phyloP scores from a whole-genome alignment of 2,113 vertebrate species.

The Tetrax tetrax region DNA sequence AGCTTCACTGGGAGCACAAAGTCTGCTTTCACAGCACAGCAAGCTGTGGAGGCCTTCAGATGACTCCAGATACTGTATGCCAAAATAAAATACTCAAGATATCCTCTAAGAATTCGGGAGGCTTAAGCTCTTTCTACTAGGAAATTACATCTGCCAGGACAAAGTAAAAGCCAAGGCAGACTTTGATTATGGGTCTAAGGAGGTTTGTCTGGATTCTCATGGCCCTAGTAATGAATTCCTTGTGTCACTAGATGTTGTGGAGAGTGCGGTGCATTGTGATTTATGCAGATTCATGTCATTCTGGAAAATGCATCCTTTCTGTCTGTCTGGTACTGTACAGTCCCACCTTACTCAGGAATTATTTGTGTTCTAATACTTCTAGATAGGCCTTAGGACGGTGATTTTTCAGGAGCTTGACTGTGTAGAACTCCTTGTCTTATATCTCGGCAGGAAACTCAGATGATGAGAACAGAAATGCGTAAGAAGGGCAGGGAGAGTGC shows the following conservation, averaged over 20 bases:
- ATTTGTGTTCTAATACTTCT: neutral
- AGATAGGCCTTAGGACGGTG: neutral
- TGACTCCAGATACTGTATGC: neutral
- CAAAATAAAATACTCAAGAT: neutral
- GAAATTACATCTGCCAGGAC: neutral
- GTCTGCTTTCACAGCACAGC: neutral
- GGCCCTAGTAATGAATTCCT: neutral
- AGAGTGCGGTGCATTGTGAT: neutral
- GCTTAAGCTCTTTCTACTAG: neutral
- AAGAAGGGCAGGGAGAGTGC: neutral
- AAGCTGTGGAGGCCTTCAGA: neutral
- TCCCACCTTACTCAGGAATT: neutral
- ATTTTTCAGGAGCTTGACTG: neutral
- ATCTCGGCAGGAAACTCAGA: neutral
- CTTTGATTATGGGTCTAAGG: neutral
- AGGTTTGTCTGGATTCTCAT: neutral
- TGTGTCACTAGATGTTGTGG: neutral
- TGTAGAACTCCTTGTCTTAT: neutral
- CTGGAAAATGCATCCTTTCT: neutral
- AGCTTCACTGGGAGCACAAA: neutral
- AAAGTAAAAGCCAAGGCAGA: neutral
- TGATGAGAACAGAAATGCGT: neutral
- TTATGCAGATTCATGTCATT: neutral
- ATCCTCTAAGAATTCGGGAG: neutral
- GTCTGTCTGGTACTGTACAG: neutral